phyloP scores from a whole-genome alignment of 2,797 vertebrate species.

The Schizopygopsis pylzovi region DNA sequence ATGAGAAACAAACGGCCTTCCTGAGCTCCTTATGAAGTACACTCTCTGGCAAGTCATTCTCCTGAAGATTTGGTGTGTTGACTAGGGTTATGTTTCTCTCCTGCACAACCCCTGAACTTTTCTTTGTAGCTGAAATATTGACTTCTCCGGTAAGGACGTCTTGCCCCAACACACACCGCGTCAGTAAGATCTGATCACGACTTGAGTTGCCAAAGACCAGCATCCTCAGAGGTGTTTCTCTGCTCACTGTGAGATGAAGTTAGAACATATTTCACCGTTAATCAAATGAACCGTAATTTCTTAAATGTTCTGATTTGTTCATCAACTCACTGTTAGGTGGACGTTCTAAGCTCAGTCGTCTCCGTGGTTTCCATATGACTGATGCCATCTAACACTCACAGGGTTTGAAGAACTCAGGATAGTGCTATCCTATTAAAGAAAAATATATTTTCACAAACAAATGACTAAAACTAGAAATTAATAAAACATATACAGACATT shows the following conservation, averaged over 20 bases:
- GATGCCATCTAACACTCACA: conserved; percentile 10
- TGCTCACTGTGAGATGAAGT: conserved; percentile 40
- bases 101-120: background rate
- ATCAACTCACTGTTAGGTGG: conserved; percentile 19
- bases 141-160: background rate
- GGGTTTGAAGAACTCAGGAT: background rate
- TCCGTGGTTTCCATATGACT: background rate
- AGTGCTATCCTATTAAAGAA: background rate
- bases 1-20: conserved; percentile 55
- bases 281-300: background rate
- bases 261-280: background rate
- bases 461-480: background rate
- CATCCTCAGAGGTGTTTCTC: conserved; percentile 33
- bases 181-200: conserved; percentile 42
- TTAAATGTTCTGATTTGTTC: background rate
- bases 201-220: conserved; percentile 49
- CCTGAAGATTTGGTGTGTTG: conserved; percentile 53
- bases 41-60: conserved; percentile 7
- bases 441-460: background rate
- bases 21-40: conserved; percentile 44
- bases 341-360: background rate
- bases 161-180: conserved; percentile 28
- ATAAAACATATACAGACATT: background rate
- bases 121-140: conserved; percentile 32
- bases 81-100: conserved; percentile 44